phyloP scores from a whole-genome alignment of 2,113 vertebrate species.

The Tyrannus savana region DNA sequence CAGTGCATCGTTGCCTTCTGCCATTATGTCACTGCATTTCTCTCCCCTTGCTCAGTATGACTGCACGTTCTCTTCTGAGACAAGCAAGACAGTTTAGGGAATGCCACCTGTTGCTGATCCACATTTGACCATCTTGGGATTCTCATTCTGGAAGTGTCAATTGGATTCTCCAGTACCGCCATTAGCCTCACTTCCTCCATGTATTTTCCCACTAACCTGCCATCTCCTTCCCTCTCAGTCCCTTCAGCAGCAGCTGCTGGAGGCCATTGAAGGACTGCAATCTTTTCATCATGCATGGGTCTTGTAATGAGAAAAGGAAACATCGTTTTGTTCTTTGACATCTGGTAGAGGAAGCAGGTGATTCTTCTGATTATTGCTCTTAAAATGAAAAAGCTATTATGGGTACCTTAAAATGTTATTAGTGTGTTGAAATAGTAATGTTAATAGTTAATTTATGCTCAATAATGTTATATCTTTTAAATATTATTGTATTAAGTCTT shows the following conservation, averaged over 20 bases:
- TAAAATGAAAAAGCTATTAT: conserved; percentile 24
- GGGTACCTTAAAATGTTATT: conserved; percentile 11
- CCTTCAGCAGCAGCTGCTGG: not conserved
- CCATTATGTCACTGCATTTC: not conserved
- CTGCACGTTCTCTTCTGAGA: not conserved
- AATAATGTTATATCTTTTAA: not conserved
- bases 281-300: not conserved
- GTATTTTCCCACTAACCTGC: not conserved
- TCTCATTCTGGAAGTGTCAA: not conserved
- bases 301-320: not conserved
- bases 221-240: not conserved
- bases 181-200: not conserved
- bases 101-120: not conserved
- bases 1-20: not conserved
- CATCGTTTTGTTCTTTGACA: not conserved
- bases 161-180: not conserved
- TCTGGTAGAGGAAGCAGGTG: not conserved
- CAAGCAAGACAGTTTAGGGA: not conserved
- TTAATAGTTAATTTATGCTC: not conserved
- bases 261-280: not conserved
- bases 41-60: not conserved
- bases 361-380: not conserved
- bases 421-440: not conserved
- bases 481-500: not conserved
- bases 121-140: not conserved